Evolutionary conservation across 2,797 vertebrate genomes (phyloP).

Genomic region (Pangasius sanitwongsei): DNA sequence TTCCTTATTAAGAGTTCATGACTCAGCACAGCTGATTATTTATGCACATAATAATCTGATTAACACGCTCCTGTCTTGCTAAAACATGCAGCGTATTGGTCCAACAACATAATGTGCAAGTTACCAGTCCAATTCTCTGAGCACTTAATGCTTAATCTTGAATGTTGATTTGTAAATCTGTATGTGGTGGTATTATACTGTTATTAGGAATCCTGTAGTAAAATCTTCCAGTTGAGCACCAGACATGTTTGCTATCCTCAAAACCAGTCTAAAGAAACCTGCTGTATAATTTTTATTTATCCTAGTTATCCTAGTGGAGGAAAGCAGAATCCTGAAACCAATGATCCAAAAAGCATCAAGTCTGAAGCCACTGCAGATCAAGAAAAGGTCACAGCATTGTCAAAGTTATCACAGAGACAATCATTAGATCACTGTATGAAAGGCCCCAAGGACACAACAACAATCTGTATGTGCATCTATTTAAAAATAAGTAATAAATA

Average conservation of each 20-base stretch:
- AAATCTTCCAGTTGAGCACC: neutral
- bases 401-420: slow-evolving; percentile 2
- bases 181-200: neutral
- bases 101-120: neutral
- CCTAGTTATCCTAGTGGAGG: neutral
- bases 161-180: neutral
- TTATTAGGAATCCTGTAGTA: neutral
- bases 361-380: slow-evolving; percentile 25
- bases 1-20: neutral
- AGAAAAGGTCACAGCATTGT: neutral
- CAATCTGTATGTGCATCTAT: slow-evolving; percentile 26
- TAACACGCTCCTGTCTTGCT: neutral
- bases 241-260: neutral
- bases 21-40: neutral
- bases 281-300: slow-evolving; percentile 20
- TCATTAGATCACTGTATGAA: slow-evolving; percentile 1
- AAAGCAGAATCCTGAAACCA: neutral
- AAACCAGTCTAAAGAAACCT: neutral
- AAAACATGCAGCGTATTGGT: neutral
- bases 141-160: neutral
- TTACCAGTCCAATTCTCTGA: neutral
- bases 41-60: neutral
- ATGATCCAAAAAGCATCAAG: slow-evolving; percentile 8
- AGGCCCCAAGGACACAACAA: slow-evolving; percentile 13
- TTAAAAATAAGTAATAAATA: neutral